phyloP scores from a whole-genome alignment of 2,113 vertebrate species.

The Lophochroa leadbeateri region DNA sequence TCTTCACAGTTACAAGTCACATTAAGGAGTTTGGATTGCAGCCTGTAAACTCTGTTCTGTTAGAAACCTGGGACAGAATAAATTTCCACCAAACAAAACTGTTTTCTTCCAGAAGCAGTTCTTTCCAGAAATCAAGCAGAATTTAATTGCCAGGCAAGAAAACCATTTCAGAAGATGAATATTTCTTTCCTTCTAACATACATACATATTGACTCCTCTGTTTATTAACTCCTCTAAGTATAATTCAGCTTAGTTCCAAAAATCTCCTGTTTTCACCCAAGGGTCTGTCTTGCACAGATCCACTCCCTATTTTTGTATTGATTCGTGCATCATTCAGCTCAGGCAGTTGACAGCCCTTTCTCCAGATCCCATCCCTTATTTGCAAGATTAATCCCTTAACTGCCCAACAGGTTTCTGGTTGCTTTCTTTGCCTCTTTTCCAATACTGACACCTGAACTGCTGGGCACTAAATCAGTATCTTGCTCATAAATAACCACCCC shows the following conservation, averaged over 20 bases:
- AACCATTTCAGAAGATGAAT: background rate
- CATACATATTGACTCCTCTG: rapidly evolving
- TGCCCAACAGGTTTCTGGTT: background rate
- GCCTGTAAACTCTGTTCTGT: background rate
- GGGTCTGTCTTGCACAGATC: background rate
- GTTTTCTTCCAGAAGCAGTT: background rate
- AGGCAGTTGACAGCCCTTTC: background rate
- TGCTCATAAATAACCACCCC: background rate
- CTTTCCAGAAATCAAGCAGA: background rate
- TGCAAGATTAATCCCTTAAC: background rate
- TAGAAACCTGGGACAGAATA: background rate
- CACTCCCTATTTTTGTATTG: background rate
- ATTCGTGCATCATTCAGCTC: rapidly evolving
- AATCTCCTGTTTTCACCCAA: background rate
- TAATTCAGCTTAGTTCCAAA: background rate
- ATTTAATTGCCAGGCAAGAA: background rate
- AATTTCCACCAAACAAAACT: background rate
- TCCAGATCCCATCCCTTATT: background rate
- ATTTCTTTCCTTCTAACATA: background rate
- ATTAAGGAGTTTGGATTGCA: background rate
- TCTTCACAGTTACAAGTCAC: background rate
- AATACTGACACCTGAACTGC: background rate
- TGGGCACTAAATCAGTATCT: background rate
- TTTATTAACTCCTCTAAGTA: background rate
- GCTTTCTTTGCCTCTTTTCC: background rate